phyloP scores from a whole-genome alignment of 1,140 invertebrate species.

The Notospermus geniculatus region DNA sequence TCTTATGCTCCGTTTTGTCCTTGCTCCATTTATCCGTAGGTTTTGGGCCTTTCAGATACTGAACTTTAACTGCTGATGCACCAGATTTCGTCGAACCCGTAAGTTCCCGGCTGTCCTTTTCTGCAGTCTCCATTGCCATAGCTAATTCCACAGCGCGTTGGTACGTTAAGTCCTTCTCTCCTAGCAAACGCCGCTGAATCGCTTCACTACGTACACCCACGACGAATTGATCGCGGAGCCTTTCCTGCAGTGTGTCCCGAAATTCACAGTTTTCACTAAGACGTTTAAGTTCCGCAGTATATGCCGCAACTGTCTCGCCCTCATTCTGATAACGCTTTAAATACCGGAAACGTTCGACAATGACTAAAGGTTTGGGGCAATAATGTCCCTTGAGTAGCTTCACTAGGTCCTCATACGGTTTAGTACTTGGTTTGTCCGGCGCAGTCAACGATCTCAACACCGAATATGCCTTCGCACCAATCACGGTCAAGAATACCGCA shows the following conservation, averaged over 20 bases:
- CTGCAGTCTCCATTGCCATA: constrained; percentile 22
- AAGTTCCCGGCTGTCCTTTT: constrained; percentile 17
- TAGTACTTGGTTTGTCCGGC: constrained; percentile 18
- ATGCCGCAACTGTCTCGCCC: constrained; percentile 15
- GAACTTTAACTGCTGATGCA: too few relatives aligned
- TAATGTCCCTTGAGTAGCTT: constrained; percentile 20
- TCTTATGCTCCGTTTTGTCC: too few relatives aligned
- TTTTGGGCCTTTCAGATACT: too few relatives aligned
- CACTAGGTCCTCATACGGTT: constrained; percentile 16
- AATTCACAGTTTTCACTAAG: constrained; percentile 25
- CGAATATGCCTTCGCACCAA: constrained; percentile 18
- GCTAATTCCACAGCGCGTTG: constrained; percentile 20
- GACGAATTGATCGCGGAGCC: constrained; percentile 27
- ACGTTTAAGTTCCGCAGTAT: constrained; percentile 19
- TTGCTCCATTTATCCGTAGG: too few relatives aligned
- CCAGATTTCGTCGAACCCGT: not conserved
- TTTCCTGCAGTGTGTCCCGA: constrained; percentile 18
- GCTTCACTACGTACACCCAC: constrained; percentile 20
- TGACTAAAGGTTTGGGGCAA: constrained; percentile 22
- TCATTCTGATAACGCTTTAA: constrained; percentile 12
- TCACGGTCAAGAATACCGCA: constrained; percentile 13
- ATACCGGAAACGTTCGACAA: constrained; percentile 24
- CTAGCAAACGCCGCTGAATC: constrained; percentile 21
- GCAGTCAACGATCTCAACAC: constrained; percentile 19
- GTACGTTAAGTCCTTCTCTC: constrained; percentile 23